Evolutionary conservation across 2,113 vertebrate genomes (phyloP), one percentile per base, ranked within the genome.

Genomic region (Lasiurus cinereus): DNA sequence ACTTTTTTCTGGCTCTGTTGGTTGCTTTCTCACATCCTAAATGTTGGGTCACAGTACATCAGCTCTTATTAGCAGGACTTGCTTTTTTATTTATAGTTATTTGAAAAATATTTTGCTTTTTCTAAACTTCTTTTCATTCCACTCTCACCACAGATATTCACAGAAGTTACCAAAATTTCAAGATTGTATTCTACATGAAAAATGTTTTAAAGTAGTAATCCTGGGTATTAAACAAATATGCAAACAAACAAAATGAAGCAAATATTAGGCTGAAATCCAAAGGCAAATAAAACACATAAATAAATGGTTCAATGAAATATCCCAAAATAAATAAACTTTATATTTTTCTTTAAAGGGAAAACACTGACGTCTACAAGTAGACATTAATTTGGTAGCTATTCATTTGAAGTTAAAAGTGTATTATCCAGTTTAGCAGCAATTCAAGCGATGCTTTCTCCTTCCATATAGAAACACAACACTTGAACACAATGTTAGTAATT

Each of bases 391-490:
- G 43, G 9, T 36, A 76, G 83, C 29, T 76, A 59, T 9, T 91
- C 33, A 27, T 12, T 24, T 73, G 22, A 15, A 94, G 36, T 56
- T 92, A 50, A 72, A 67, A 82, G 76, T 67, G 29, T 66, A 92
- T 56, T 66, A 62, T 70, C 62, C 29, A 93, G 1, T 8, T 19
- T 64, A 66, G 8, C 9, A 72, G 16, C 29, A 88, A 80, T 87
- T 85, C 39, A 70, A 72, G n/a, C 93, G 86, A 19, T 7, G 64
- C 48, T 73, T 83, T 66, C 39, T 96, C 85, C 70, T 96, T 94
- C 59, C 33, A 46, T 59, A 43, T 8, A 88, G 46, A 97, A 91
- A 59, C 1, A 54, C 39, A 95, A 48, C 31, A 84, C 43, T 77
- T 31, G 27, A 59, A 43, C 78, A 62, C 64, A 86, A 1, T 85